A percentile compares a stretch with the other conserved stretches of the same genome.
These are phyloP conservation scores for Scyliorhinus canicula DNA, from an alignment of 2,797 vertebrate species.

Conservation along the genomic window DNA sequence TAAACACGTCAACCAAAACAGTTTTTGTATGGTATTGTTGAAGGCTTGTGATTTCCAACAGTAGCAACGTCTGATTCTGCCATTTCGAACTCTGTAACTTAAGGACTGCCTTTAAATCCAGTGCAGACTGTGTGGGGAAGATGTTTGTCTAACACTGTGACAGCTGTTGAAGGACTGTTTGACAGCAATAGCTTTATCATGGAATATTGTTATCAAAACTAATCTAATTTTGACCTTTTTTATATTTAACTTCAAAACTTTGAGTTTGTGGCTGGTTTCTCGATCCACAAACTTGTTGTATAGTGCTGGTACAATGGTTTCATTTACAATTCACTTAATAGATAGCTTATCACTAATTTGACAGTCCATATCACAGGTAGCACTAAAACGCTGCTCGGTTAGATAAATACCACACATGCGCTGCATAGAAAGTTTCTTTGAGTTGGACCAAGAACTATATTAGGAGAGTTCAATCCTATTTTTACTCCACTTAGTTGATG, in stretches of 20 bases:
- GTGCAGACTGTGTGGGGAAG: background rate
- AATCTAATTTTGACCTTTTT: background rate
- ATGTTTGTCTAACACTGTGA: constrained; percentile 17
- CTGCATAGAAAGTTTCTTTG: background rate
- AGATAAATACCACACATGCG: background rate
- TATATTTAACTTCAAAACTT: constrained; percentile 6
- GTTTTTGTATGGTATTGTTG: background rate
- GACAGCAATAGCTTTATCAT: background rate
- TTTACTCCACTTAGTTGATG: background rate
- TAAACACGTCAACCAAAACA: background rate
- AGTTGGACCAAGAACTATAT: background rate
- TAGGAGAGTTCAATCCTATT: background rate
- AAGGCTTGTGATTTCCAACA: background rate
- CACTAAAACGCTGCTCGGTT: background rate
- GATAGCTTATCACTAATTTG: background rate
- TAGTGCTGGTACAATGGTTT: background rate
- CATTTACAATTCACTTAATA: background rate
- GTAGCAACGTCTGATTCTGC: background rate
- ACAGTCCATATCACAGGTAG: background rate
- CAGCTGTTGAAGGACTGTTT: background rate
- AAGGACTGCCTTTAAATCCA: background rate
- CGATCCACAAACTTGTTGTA: background rate
- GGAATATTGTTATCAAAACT: background rate
- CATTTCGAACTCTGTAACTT: background rate
- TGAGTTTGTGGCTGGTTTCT: background rate